These are phyloP conservation scores for Gari tellinella DNA, from an alignment of 2,888 invertebrate genomes.

Conservation along the genomic window DNA sequence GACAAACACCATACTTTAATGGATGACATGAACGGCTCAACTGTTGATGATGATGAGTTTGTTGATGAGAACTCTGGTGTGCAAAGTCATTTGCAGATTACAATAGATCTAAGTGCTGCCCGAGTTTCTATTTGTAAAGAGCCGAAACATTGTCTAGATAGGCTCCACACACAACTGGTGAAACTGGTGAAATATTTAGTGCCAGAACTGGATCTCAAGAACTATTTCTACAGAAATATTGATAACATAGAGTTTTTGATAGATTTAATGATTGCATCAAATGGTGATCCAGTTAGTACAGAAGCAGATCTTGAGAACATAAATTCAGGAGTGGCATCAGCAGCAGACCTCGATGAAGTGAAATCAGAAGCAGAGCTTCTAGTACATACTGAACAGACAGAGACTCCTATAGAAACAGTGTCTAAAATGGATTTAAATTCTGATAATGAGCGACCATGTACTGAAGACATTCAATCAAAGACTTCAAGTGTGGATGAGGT, in stretches of 20 bases:
- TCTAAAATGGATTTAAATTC: too few species aligned
- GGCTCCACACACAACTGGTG: conserved; percentile 41
- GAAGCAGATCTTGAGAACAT: not conserved
- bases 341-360: not conserved
- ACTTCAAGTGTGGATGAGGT: not conserved
- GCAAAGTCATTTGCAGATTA: conserved; percentile 19
- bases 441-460: too few species aligned
- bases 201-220: conserved; percentile 49
- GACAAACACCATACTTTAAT: too few species aligned
- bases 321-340: conserved; percentile 15
- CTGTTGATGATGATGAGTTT: too few species aligned
- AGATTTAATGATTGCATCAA: conserved; percentile 46
- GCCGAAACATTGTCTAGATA: conserved; percentile 54
- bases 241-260: conserved; percentile 56
- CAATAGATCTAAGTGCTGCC: conserved; percentile 56
- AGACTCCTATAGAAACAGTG: not conserved
- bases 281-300: too few species aligned
- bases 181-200: conserved; percentile 42
- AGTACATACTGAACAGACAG: not conserved
- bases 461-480: too few species aligned
- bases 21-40: too few species aligned
- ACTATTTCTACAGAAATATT: conserved; percentile 42
- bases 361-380: not conserved
- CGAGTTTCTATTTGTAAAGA: conserved; percentile 53
- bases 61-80: too few species aligned